Conservation (phyloP, 2,113 vertebrate genomes). For the Taxidea taxus region DNA sequence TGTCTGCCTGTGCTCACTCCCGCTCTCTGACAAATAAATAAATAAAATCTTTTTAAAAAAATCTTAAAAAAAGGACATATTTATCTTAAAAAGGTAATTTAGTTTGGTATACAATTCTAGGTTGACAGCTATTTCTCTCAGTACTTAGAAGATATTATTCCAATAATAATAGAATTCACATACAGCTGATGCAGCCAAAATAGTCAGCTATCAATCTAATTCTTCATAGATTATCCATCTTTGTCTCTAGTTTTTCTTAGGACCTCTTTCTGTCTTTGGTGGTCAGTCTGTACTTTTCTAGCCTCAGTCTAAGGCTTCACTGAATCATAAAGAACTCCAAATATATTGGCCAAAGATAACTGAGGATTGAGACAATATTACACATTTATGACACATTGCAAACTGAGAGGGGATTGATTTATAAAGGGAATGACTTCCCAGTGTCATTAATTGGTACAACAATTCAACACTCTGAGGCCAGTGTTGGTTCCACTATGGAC, state of each 20-base stretch:
- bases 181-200: not conserved
- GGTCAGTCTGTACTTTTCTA: not conserved
- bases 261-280: not conserved
- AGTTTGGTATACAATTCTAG: not conserved
- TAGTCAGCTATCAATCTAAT: not conserved
- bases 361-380: not conserved
- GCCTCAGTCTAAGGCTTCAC: not conserved
- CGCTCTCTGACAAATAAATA: no score
- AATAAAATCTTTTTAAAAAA: no score
- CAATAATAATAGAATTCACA: not conserved
- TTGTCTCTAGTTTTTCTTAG: slow-evolving; percentile 10
- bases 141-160: not conserved
- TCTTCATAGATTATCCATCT: not conserved
- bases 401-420: not conserved
- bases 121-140: not conserved
- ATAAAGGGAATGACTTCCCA: not conserved
- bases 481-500: not conserved
- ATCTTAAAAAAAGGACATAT: no score
- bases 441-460: not conserved
- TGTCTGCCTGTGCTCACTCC: no score
- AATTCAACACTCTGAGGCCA: not conserved
- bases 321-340: not conserved
- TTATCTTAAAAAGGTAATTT: not conserved
- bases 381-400: not conserved
- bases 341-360: not conserved